Base-by-base conservation (phyloP, 2,113 vertebrate genomes). In the Passer montanus region DNA sequence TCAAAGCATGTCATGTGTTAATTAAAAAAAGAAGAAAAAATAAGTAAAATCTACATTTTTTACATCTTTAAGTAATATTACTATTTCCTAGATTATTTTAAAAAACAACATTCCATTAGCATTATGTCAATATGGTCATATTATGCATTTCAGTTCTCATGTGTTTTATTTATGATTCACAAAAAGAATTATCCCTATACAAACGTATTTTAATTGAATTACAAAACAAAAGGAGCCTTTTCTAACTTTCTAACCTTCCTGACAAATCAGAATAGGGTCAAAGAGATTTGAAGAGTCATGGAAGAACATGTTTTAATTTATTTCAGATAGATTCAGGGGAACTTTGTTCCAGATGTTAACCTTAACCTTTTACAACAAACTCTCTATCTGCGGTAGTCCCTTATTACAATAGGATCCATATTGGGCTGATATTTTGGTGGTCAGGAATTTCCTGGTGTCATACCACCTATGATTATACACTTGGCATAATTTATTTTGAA, bases 231-330 rank as follows among this genome's bases (percentile, higher is more conserved):
- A 92, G 86, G 52, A 82, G 50, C 12, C 68, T 62, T 73, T 96
- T 86, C 24, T 76, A 92, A 81, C 20, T 95, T 70, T 94, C 94
- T 90, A 97, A 93, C 68, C 86, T 95, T 95, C 79, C 85, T 96
- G 44, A 93, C 20, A 86, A 94, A 47, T 67, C 49, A 94, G 52
- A 91, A 86, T 43, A 83, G 35, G 92, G 92, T 96, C 93, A 96
- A 92, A 87, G 62, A 94, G 22, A 91, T 85, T 94, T 70, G 70
- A 95, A 81, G 37, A 91, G 52, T 53, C 76, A 75, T 60, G 88
- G 86, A 96, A 92, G 72, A 89, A 43, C 66, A 69, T 85, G 89
- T 94, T 96, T 97, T 95, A 88, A 93, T 92, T 97, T 93, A 83
- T n/a, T 73, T 89, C 89, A 89, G 60, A 72, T 47, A 77, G 58